These are phyloP conservation scores for Lepeophtheirus nordmannii DNA, from an alignment of 2,888 invertebrate species.

Conservation along the genomic window DNA sequence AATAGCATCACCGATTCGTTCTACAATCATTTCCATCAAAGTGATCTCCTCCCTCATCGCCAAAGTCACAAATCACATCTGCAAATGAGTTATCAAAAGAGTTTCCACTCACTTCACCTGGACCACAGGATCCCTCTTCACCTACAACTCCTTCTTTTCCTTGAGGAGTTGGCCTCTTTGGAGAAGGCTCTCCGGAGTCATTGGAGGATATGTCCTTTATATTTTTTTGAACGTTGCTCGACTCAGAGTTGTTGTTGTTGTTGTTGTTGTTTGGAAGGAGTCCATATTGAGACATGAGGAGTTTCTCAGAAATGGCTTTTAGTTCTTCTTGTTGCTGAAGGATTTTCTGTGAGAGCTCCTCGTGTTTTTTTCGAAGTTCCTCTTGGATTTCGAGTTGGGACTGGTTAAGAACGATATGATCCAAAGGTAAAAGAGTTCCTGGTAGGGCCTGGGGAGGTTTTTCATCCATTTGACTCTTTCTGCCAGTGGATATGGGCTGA, in stretches of 20 bases:
- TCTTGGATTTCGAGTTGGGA: constrained; percentile 47
- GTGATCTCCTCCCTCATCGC: no score
- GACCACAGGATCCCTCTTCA: no score
- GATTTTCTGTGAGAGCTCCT: constrained; percentile 66
- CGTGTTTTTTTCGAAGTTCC: constrained; percentile 63
- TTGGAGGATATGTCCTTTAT: not conserved
- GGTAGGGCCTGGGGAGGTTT: not conserved
- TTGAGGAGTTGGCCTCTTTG: not conserved
- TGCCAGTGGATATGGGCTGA: not conserved
- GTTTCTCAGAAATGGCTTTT: constrained; percentile 66
- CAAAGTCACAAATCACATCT: no score
- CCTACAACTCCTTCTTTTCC: no score
- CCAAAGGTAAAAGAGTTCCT: constrained; percentile 28
- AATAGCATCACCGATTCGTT: no score
- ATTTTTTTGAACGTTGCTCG: not conserved
- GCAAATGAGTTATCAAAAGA: no score
- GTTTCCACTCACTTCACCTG: no score
- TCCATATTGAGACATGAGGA: constrained; percentile 62
- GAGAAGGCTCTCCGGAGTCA: not conserved
- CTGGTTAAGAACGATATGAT: constrained; percentile 41
- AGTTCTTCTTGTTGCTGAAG: constrained; percentile 71
- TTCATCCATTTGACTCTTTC: not conserved
- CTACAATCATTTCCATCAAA: no score
- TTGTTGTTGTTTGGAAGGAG: constrained; percentile 36
- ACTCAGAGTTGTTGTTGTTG: not conserved